phyloP scores from a whole-genome alignment of 2,113 vertebrate species.

The Stegastes partitus region DNA sequence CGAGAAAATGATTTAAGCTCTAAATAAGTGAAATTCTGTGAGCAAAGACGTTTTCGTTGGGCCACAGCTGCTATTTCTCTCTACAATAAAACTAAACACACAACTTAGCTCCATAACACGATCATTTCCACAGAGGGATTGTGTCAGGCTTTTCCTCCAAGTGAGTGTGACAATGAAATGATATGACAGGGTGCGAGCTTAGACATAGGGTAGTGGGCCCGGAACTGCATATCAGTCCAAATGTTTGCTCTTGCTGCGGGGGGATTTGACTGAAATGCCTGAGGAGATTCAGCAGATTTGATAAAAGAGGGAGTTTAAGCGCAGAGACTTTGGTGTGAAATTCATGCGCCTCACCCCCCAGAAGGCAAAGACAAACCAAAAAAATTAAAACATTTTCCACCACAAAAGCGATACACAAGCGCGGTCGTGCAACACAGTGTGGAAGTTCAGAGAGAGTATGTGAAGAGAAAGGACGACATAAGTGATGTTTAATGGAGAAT shows the following conservation, averaged over 20 bases:
- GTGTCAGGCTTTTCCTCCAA: not conserved
- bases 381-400: constrained; percentile 36
- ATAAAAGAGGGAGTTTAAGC: constrained; percentile 35
- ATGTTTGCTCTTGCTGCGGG: constrained; percentile 44
- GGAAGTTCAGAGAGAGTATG: not conserved
- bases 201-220: constrained; percentile 2
- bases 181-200: constrained; percentile 3
- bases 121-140: not conserved
- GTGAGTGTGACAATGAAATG: constrained; percentile 42
- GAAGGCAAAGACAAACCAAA: constrained; percentile 21
- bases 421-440: constrained; percentile 25
- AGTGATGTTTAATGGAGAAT: constrained; percentile 6
- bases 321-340: constrained; percentile 39
- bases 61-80: not conserved
- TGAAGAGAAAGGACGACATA: not conserved
- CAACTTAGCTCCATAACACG: not conserved
- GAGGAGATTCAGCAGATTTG: constrained; percentile 52
- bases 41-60: too few species aligned
- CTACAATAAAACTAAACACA: not conserved
- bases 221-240: constrained; percentile 40
- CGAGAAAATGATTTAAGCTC: too few species aligned
- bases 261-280: constrained; percentile 39
- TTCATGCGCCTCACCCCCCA: constrained; percentile 2
- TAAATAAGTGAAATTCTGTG: too few species aligned
- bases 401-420: constrained; percentile 5